Base-by-base conservation (phyloP, 2,888 invertebrate genomes). In the Platycheirus albimanus region DNA sequence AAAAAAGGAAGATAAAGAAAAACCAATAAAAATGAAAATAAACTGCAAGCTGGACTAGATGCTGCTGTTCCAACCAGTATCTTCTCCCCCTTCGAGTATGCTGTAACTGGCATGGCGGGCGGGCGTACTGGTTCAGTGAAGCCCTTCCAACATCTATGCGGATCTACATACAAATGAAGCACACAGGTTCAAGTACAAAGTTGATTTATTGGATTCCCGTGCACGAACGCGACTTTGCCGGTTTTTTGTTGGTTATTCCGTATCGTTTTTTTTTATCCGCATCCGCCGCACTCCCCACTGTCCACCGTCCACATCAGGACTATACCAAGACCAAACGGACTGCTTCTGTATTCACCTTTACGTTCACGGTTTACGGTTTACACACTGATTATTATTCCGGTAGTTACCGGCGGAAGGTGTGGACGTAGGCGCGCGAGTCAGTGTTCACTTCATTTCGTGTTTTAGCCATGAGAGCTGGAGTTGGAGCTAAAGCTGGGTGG, bases 201-300 rank as follows among this genome's bases (percentile, higher is more conserved):
- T 64, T 83, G 83, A 83, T 83, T 83, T 83, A 83, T 83, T 83
- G 78, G 78, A 83, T 78, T 83, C 78, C 72, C 72, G 74, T 64
- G 69, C 78, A 78, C 72, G 83, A 69, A 74, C 72, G 77, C 69
- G 63, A 77, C 64, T 76, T 58, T 30, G 54, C 45, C 13, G 28
- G 38, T 58, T 76, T 71, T 67, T 52, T 41, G 41, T 38, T 11
- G 36, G 51, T 52, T 76, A 33, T 52, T 38, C 38, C 49, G 11
- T 38, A 56, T 67, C 45, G 8, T n/a, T 11, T 38, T 47, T 28
- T 28, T 56, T 63, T 51, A n/a, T 49, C 28, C 15, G 28, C 51
- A 45, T 13, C 47, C 19, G 10, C 17, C 49, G 5, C 24, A 8
- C 19, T 43, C 19, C 17, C 15, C 7, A 17, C 3, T 4, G 5